Evolutionary conservation across 2,797 vertebrate genomes (phyloP), one percentile per base, ranked within the genome.

Genomic region (Propithecus perrieri): DNA sequence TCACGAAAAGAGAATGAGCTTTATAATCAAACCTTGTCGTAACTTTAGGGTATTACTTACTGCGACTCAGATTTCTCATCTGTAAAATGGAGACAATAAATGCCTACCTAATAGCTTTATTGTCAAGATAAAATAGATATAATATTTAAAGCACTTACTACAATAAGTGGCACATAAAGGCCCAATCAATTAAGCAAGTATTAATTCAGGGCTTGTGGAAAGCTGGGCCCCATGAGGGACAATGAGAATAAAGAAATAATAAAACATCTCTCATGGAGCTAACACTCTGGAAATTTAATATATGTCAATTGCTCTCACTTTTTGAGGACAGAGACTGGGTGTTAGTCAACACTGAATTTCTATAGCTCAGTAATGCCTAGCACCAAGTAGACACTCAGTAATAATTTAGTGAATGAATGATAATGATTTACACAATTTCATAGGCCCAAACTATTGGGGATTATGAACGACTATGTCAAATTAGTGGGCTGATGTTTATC

Each of bases 101-200:
- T 48, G 13, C 57, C 75, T 69, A 92, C 59, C n/a, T 90, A 93
- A 63, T 26, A 28, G n/a, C 2, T 85, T 67, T 87, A 28, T 7
- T 65, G 26, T 92, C 10, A 33, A 90, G 81, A 96, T 35, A 94
- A 89, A 97, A 89, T 57, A 96, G 80, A 90, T 65, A 38, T 14
- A 89, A 79, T 12, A 85, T 79, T 63, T 43, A 85, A 71, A 15
- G 53, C 5, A 85, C 41, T 65, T 50, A 84, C 48, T 48, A 76
- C 2, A 75, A 28, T 41, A 83, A 75, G 38, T 59, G 8, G 48
- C 48, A 74, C 41, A 79, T 33, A 71, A 78, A 76, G 20, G 0
- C 30, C 4, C n/a, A 86, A 50, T 89, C 55, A 89, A 88, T 84
- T 85, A 90, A 92, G 79, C 28, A 95, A 57, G 53, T 43, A 85